Conservation (phyloP, 2,888 invertebrate species). For the Cephus nigrinus region DNA sequence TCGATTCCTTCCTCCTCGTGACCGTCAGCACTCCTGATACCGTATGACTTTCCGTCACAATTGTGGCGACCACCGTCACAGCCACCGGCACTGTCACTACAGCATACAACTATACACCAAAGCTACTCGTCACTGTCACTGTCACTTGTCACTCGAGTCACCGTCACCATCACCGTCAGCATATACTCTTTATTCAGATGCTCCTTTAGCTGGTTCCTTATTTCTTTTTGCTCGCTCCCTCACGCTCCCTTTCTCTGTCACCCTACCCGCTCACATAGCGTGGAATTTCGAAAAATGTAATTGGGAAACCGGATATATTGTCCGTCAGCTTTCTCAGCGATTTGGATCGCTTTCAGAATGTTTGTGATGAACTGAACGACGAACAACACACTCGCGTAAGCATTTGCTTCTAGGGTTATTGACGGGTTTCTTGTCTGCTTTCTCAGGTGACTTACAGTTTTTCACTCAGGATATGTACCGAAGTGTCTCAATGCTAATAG, state of each 20-base stretch:
- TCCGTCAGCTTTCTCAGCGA: neutral
- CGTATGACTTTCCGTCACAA: neutral
- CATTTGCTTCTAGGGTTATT: neutral
- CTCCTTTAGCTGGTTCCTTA: neutral
- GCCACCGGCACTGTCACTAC: neutral
- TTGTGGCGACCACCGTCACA: neutral
- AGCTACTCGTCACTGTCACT: slow-evolving; percentile 1
- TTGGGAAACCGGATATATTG: neutral
- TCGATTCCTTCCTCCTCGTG: neutral
- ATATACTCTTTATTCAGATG: neutral
- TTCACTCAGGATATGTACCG: neutral
- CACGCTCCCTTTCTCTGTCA: neutral
- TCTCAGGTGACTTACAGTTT: neutral
- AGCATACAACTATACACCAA: neutral
- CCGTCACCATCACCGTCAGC: neutral
- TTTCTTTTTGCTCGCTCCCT: neutral
- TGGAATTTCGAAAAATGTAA: neutral
- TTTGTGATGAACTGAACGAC: neutral
- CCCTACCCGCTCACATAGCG: neutral
- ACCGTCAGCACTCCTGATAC: neutral
- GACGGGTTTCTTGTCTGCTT: neutral
- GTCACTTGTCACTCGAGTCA: slow-evolving; percentile 5
- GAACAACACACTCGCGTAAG: neutral
- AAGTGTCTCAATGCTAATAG: neutral
- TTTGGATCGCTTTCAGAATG: neutral